Evolutionary conservation across 2,113 vertebrate species (phyloP).

Genomic region (Aegotheles bennettii): DNA sequence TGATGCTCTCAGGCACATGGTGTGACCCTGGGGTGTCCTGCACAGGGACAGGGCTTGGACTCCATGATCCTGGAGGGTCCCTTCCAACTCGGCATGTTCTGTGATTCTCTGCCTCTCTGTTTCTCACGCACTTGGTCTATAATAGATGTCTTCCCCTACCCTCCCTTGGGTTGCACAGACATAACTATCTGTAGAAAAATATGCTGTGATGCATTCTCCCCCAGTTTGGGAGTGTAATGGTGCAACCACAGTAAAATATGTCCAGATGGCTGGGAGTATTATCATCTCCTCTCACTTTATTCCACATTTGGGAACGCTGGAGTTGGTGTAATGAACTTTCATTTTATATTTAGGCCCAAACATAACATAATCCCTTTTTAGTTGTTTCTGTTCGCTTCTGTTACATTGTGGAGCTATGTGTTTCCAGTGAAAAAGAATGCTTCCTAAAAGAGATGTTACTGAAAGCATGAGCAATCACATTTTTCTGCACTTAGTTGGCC

Average conservation of each 20-base stretch:
- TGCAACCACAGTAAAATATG: background rate
- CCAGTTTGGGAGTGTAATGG: background rate
- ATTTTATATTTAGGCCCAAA: background rate
- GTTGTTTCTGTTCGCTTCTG: background rate
- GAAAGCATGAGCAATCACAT: background rate
- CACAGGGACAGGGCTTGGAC: too few relatives aligned
- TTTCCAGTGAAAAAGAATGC: background rate
- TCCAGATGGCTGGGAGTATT: background rate
- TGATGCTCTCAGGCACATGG: too few relatives aligned
- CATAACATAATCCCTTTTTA: background rate
- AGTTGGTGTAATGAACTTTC: background rate
- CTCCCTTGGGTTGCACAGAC: background rate
- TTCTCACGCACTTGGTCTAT: background rate
- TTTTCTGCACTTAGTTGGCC: background rate
- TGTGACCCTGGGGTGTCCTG: too few relatives aligned
- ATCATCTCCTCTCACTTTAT: background rate
- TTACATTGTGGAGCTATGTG: accelerated
- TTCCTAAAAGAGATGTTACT: background rate
- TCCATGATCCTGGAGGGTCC: too few relatives aligned
- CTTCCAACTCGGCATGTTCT: too few relatives aligned
- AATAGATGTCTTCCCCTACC: background rate
- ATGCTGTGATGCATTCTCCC: background rate
- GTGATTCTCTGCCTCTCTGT: too few relatives aligned
- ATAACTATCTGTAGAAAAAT: background rate
- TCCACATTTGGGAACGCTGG: background rate